These are phyloP conservation scores for Puma concolor DNA, from an alignment of 2,113 vertebrate genomes.

Conservation along the genomic window DNA sequence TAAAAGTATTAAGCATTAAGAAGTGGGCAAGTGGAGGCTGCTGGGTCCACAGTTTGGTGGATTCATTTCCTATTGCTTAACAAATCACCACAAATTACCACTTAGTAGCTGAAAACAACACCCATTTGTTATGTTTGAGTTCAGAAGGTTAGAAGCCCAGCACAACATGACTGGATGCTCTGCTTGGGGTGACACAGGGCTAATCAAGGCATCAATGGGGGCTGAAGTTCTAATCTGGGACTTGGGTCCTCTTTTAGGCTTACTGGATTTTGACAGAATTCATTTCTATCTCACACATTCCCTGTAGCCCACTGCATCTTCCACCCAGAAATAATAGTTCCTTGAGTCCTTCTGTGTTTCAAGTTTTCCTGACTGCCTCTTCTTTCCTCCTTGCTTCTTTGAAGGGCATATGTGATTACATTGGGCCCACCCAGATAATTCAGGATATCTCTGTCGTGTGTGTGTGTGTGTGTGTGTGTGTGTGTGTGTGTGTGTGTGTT, in stretches of 20 bases:
- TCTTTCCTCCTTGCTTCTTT: background rate
- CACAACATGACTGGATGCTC: background rate
- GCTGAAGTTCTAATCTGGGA: background rate
- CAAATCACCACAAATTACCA: conserved; percentile 6
- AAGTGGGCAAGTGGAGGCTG: background rate
- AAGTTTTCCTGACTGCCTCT: background rate
- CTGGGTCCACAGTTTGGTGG: background rate
- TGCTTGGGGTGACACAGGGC: background rate
- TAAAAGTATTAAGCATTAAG: background rate
- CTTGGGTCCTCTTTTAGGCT: background rate
- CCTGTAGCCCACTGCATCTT: background rate
- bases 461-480: no score
- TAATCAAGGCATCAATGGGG: background rate
- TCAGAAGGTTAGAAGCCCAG: background rate
- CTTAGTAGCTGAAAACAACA: background rate
- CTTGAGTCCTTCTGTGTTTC: background rate
- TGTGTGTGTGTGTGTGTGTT: no score
- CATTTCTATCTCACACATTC: background rate
- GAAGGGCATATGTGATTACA: background rate
- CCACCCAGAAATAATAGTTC: background rate
- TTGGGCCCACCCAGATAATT: background rate
- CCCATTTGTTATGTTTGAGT: background rate
- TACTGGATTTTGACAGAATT: conserved; percentile 4
- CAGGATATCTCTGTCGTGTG: background rate
- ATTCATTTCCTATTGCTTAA: conserved; percentile 38